Conservation (phyloP, 2,797 vertebrate species). For the Silurus aristotelis region DNA sequence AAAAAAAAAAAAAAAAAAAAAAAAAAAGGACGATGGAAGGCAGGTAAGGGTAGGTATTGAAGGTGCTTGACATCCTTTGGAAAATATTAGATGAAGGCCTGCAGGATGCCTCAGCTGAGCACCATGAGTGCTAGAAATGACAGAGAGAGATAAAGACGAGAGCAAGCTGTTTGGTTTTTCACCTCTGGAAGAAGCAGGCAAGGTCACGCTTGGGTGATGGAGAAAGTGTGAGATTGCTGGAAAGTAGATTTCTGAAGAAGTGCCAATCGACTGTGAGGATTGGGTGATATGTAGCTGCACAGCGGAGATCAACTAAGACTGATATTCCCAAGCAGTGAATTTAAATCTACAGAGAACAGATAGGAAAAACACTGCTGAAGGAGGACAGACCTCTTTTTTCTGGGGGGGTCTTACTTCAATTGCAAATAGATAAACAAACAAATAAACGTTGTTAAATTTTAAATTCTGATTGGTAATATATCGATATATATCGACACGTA, state of each 20-base stretch:
- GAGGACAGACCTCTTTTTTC: background rate
- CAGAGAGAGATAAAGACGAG: constrained; percentile 53
- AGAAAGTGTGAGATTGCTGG: constrained; percentile 29
- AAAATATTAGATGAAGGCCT: constrained; percentile 54
- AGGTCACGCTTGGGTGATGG: constrained; percentile 43
- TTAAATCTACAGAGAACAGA: background rate
- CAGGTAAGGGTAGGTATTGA: constrained; percentile 55
- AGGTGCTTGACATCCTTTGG: constrained; percentile 54
- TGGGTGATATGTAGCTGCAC: constrained; percentile 26
- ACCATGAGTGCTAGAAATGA: constrained; percentile 54
- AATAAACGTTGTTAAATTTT: background rate
- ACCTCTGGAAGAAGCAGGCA: constrained; percentile 44
- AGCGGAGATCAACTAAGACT: constrained; percentile 13
- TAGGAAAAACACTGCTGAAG: background rate
- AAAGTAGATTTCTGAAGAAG: constrained; percentile 39
- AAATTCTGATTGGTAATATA: background rate
- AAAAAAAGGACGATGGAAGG: constrained; percentile 17
- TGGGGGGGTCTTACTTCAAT: background rate
- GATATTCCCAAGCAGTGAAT: constrained; percentile 16
- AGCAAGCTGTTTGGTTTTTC: constrained; percentile 46
- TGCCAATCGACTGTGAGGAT: constrained; percentile 21
- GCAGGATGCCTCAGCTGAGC: constrained; percentile 48
- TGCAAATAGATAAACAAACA: background rate
- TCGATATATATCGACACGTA: background rate
- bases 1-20: background rate